Percentiles rank a stretch among this genome's conserved stretches.
Evolutionary conservation across 2,888 invertebrate genomes (phyloP).

Genomic region (Lysandra coridon): DNA sequence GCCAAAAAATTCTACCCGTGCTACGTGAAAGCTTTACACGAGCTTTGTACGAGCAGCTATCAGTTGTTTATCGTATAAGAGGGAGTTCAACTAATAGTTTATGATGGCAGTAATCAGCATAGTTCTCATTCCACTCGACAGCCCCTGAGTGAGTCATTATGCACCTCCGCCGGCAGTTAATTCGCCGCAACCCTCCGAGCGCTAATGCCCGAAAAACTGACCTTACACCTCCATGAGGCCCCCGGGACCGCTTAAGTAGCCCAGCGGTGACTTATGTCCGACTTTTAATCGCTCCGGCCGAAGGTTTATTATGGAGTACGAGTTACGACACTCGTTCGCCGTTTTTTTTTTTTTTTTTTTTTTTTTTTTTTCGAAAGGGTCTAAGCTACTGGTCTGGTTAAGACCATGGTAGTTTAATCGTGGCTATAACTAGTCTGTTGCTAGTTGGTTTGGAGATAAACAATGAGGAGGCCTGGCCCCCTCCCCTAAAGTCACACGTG

Average conservation of each 20-base stretch:
- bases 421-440: too few species aligned
- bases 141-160: slow-evolving; percentile 72
- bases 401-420: too few species aligned
- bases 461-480: too few species aligned
- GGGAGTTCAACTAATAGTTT: slow-evolving; percentile 11
- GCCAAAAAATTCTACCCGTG: background rate
- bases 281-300: slow-evolving; percentile 24
- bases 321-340: background rate
- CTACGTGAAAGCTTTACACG: background rate
- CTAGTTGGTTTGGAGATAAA: too few species aligned
- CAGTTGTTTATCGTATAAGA: background rate
- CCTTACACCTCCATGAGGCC: slow-evolving; percentile 67
- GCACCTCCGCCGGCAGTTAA: slow-evolving; percentile 68
- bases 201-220: slow-evolving; percentile 78
- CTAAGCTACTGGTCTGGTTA: too few species aligned
- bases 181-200: slow-evolving; percentile 67
- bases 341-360: too few species aligned
- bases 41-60: background rate
- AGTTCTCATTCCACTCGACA: slow-evolving; percentile 46
- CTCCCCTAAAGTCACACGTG: too few species aligned
- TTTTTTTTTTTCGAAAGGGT: too few species aligned
- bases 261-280: slow-evolving; percentile 53
- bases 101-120: slow-evolving; percentile 30
- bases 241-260: slow-evolving; percentile 65
- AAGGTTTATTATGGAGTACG: slow-evolving; percentile 36